Percentiles rank a stretch among this genome's conserved stretches.
Conservation (phyloP, 2,888 invertebrate genomes). For the Hololepta plana region DNA sequence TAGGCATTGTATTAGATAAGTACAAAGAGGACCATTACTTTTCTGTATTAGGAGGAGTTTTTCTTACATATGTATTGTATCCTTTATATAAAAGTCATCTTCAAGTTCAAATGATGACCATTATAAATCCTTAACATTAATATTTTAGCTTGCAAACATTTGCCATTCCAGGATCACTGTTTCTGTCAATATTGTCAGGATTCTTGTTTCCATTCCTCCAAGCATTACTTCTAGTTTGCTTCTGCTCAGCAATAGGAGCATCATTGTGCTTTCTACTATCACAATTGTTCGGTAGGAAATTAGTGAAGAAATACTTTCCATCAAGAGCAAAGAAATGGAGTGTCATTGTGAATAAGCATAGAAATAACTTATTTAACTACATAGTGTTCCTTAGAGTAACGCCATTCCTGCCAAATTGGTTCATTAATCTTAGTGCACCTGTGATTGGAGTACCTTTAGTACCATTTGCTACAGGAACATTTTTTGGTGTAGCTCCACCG, state of each 20-base stretch:
- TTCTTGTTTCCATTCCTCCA: slow-evolving; percentile 88
- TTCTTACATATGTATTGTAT: slow-evolving; percentile 94
- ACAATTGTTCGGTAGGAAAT: slow-evolving; percentile 67
- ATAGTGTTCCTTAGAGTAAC: slow-evolving; percentile 94
- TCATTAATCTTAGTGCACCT: slow-evolving; percentile 91
- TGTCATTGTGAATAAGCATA: slow-evolving; percentile 64
- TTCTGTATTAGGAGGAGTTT: slow-evolving; percentile 80
- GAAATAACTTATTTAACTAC: slow-evolving; percentile 82
- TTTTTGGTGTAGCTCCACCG: slow-evolving; percentile 91
- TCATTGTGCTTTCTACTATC: slow-evolving; percentile 89
- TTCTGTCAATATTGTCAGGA: slow-evolving; percentile 90
- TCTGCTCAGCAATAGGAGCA: slow-evolving; percentile 91
- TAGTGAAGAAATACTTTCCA: slow-evolving; percentile 79
- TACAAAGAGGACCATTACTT: slow-evolving; percentile 88
- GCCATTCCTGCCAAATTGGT: slow-evolving; percentile 98
- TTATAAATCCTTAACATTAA: slow-evolving; percentile 9
- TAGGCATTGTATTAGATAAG: slow-evolving; percentile 75
- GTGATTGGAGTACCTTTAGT: slow-evolving; percentile 87
- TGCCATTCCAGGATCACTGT: slow-evolving; percentile 97
- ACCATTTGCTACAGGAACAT: slow-evolving; percentile 91
- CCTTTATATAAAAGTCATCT: slow-evolving; percentile 37
- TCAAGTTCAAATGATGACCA: background rate
- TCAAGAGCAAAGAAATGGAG: slow-evolving; percentile 76
- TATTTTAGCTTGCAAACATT: slow-evolving; percentile 80
- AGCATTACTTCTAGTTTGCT: slow-evolving; percentile 75